A percentile compares a stretch with the other conserved stretches of the same genome.
Conservation (phyloP, 2,888 invertebrate species). For the Andrena haemorrhoa region DNA sequence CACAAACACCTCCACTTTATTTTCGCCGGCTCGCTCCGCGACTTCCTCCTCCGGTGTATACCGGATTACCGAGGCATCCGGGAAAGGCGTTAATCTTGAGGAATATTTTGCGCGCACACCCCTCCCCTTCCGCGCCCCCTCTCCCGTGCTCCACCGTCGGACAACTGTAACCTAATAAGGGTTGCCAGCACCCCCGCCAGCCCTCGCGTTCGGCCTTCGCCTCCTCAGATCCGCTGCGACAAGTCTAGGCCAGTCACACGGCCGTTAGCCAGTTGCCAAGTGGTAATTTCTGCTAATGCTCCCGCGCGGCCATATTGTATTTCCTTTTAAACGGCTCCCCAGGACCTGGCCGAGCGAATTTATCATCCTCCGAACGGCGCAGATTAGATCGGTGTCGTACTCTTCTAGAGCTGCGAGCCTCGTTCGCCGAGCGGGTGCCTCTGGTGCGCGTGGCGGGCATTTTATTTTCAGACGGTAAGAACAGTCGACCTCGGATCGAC, state of each 20-base stretch:
- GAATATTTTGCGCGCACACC: constrained; percentile 77
- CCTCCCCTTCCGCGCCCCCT: constrained; percentile 46
- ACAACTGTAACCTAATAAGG: constrained; percentile 82
- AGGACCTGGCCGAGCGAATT: neutral
- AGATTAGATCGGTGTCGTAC: constrained; percentile 70
- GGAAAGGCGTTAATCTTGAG: constrained; percentile 80
- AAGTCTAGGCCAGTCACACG: constrained; percentile 57
- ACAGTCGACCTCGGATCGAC: constrained; percentile 34
- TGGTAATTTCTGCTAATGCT: constrained; percentile 81
- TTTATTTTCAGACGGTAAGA: constrained; percentile 43
- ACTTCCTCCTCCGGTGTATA: constrained; percentile 70
- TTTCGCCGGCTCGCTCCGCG: constrained; percentile 73
- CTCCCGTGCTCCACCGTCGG: constrained; percentile 59
- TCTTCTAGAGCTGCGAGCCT: neutral
- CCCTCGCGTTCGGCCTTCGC: constrained; percentile 30
- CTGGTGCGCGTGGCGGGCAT: neutral
- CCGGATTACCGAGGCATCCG: constrained; percentile 79
- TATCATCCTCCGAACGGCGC: constrained; percentile 27
- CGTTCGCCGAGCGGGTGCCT: neutral
- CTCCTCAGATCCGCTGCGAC: constrained; percentile 60
- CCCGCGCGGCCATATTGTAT: constrained; percentile 47
- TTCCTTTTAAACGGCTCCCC: constrained; percentile 71
- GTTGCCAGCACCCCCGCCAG: constrained; percentile 33
- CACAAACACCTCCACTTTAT: constrained; percentile 80
- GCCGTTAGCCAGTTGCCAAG: constrained; percentile 74